Conservation (phyloP, 2,113 vertebrate genomes). For the Lagenorhynchus albirostris region DNA sequence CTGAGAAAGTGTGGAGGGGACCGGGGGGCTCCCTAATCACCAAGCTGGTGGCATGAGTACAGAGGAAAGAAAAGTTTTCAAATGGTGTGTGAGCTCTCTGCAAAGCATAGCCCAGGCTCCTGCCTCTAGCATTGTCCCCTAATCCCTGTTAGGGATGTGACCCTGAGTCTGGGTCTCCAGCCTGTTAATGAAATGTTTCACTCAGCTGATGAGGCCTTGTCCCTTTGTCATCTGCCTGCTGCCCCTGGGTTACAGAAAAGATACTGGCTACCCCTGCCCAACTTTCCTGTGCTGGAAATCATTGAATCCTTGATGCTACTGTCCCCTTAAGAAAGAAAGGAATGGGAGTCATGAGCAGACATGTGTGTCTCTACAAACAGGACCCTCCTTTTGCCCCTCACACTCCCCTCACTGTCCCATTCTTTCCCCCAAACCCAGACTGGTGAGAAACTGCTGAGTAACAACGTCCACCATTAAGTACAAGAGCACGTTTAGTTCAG, state of each 20-base stretch:
- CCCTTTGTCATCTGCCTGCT: not conserved
- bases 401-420: not conserved
- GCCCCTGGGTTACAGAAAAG: not conserved
- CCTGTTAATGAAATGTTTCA: not conserved
- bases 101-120: not conserved
- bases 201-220: not conserved
- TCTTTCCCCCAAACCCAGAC: slow-evolving; percentile 50
- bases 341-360: slow-evolving; percentile 59
- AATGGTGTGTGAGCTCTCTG: not conserved
- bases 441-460: slow-evolving; percentile 81
- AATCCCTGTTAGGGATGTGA: not conserved
- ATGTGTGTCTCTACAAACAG: not conserved
- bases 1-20: not conserved
- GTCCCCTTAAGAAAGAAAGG: slow-evolving; percentile 76
- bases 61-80: not conserved
- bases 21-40: not conserved
- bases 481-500: slow-evolving; percentile 85
- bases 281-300: not conserved
- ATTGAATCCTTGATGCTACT: slow-evolving; percentile 23
- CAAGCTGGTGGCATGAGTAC: not conserved
- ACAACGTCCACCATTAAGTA: slow-evolving; percentile 79
- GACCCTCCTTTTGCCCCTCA: not conserved
- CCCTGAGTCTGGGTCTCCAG: not conserved
- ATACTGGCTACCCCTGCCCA: not conserved
- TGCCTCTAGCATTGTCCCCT: not conserved